A percentile compares a stretch with the other conserved stretches of the same genome.
Conservation (phyloP, 2,113 vertebrate genomes). For the Stegostoma tigrinum region DNA sequence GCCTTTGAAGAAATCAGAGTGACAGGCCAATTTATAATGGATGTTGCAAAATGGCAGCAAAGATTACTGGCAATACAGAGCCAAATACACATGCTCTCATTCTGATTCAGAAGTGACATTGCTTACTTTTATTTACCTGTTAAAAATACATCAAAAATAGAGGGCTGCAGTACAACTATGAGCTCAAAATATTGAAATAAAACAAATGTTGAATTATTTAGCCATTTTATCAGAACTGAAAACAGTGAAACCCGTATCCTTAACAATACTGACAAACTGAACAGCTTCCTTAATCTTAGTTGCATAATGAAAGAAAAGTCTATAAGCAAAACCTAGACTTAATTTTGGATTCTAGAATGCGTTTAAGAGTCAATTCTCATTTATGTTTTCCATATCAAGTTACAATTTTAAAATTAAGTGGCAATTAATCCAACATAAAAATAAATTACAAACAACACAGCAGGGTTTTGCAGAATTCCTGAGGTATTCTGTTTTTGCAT, state of each 20-base stretch:
- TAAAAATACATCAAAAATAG: neutral
- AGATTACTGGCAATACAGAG: neutral
- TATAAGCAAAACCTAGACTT: no score
- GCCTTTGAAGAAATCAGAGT: neutral
- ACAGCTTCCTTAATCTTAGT: neutral
- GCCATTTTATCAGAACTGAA: neutral
- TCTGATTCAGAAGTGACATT: neutral
- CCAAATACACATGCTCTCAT: neutral
- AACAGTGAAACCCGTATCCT: neutral
- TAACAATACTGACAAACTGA: neutral
- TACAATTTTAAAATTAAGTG: neutral
- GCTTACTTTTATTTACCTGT: neutral
- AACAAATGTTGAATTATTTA: neutral
- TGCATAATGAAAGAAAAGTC: neutral
- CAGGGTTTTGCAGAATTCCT: neutral
- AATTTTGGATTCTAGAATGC: neutral
- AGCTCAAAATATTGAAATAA: neutral
- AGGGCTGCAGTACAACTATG: neutral
- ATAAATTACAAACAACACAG: neutral
- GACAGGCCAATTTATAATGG: neutral
- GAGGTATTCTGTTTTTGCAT: neutral
- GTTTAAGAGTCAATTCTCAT: neutral
- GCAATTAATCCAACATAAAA: neutral
- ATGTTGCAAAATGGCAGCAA: neutral
- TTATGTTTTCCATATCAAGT: neutral